Evolutionary conservation across 2,797 vertebrate species (phyloP).

Genomic region (Gambelia wislizenii): DNA sequence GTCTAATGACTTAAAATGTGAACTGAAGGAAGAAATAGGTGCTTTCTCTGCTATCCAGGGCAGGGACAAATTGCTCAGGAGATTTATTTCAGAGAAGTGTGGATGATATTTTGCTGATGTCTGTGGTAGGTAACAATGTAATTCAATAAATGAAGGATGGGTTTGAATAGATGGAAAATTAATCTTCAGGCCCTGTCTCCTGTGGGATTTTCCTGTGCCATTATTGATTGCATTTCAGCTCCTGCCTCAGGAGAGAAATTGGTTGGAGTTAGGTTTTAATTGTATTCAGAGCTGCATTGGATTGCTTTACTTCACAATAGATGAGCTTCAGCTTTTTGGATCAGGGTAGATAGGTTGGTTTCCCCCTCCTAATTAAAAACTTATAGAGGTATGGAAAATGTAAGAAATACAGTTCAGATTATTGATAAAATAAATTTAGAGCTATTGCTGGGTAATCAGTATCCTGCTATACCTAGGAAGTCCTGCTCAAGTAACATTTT

Average conservation of each 20-base stretch:
- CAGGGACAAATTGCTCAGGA: conserved; percentile 50
- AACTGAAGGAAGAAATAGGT: conserved; percentile 53
- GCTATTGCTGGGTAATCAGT: background rate
- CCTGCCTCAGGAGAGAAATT: conserved; percentile 63
- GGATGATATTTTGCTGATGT: conserved; percentile 65
- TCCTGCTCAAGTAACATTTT: background rate
- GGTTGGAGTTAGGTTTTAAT: conserved; percentile 71
- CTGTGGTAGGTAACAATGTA: conserved; percentile 55
- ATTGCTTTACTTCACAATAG: conserved; percentile 61
- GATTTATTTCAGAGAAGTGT: conserved; percentile 59
- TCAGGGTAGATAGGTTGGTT: conserved; percentile 2
- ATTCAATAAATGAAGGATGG: conserved; percentile 65
- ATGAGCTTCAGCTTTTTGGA: conserved; percentile 5
- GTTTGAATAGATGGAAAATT: conserved; percentile 76
- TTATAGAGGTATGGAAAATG: conserved; percentile 13
- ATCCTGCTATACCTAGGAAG: background rate
- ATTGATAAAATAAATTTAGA: conserved; percentile 20
- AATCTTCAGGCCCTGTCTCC: conserved; percentile 70
- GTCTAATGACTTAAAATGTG: conserved; percentile 17
- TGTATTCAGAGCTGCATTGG: conserved; percentile 59
- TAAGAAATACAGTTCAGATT: conserved; percentile 21
- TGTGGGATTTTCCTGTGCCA: conserved; percentile 63
- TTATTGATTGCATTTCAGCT: conserved; percentile 69
- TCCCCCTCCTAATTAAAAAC: conserved; percentile 44
- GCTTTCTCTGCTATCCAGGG: conserved; percentile 23